Evolutionary conservation across 2,797 vertebrate genomes (phyloP).

Genomic region (Micropoecilia bifurca): DNA sequence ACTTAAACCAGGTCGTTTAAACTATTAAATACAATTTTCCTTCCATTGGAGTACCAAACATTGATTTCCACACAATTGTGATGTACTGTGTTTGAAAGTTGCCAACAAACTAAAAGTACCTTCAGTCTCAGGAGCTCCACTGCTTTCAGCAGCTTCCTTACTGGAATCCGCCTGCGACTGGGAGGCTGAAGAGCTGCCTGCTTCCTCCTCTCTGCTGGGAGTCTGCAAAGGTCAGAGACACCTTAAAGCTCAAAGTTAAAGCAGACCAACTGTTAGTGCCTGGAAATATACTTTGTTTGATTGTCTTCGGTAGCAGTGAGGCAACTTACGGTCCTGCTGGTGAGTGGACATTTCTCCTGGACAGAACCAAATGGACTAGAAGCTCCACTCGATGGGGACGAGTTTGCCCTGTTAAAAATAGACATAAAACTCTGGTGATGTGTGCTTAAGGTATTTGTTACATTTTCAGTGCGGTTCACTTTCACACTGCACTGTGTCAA

Average conservation of each 20-base stretch:
- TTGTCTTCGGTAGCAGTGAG: not conserved
- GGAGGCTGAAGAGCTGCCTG: slow-evolving; percentile 56
- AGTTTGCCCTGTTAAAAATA: slow-evolving; percentile 77
- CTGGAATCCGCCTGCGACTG: slow-evolving; percentile 60
- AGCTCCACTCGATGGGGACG: slow-evolving; percentile 89
- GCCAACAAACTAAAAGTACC: slow-evolving; percentile 40
- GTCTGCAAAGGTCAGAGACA: slow-evolving; percentile 41
- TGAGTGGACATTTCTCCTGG: slow-evolving; percentile 81
- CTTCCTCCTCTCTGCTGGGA: slow-evolving; percentile 60
- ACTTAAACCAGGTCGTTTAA: not conserved
- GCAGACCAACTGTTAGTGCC: not conserved
- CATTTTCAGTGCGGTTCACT: no score
- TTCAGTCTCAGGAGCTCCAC: slow-evolving; percentile 75
- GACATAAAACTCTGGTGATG: not conserved
- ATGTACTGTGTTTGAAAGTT: not conserved
- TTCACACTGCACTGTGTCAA: no score
- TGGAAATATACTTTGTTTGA: no score
- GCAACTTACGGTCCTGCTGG: slow-evolving; percentile 61
- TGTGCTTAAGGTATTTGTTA: not conserved
- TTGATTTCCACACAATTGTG: not conserved
- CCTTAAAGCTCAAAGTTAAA: slow-evolving; percentile 10
- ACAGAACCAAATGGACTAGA: slow-evolving; percentile 84
- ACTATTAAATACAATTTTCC: not conserved
- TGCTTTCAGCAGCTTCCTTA: slow-evolving; percentile 52
- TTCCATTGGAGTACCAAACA: not conserved